These are phyloP conservation scores for Lacerta bilineata DNA, from an alignment of 2,797 vertebrate genomes.

Conservation along the genomic window DNA sequence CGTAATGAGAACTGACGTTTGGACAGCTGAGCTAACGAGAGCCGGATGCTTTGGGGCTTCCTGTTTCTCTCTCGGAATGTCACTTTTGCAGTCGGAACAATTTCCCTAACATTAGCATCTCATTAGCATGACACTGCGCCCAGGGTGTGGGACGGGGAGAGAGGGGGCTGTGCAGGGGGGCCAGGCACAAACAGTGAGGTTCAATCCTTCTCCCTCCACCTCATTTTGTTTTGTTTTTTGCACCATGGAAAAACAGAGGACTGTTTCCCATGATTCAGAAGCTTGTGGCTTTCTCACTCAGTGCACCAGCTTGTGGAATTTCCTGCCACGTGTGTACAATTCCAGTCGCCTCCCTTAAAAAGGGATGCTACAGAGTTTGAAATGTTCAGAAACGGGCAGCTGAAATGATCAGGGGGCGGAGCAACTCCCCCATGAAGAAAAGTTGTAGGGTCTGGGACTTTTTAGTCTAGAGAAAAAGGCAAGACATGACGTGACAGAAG, in stretches of 20 bases:
- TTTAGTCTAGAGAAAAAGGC: too few relatives aligned
- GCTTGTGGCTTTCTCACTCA: background rate
- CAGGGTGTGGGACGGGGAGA: background rate
- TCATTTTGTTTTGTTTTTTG: background rate
- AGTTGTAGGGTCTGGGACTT: too few relatives aligned
- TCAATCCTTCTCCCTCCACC: too few relatives aligned
- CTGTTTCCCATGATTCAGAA: too few relatives aligned
- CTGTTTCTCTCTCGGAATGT: conserved; percentile 50
- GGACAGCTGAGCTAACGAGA: conserved; percentile 30
- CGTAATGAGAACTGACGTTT: conserved; percentile 32
- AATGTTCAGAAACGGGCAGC: too few relatives aligned
- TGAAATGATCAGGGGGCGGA: too few relatives aligned
- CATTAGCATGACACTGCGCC: conserved; percentile 51
- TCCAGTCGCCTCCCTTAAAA: too few relatives aligned
- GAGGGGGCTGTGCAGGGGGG: background rate
- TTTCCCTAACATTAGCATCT: conserved; percentile 59
- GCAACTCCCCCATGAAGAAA: too few relatives aligned
- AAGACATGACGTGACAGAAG: too few relatives aligned
- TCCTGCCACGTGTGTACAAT: background rate
- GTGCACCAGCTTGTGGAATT: background rate
- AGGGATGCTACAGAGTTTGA: too few relatives aligned
- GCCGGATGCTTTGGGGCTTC: conserved; percentile 19
- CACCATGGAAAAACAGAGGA: too few relatives aligned
- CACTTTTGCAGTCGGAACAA: conserved; percentile 52
- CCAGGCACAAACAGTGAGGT: too few relatives aligned